A percentile compares a stretch with the other conserved stretches of the same genome.
Conservation (phyloP, 2,797 vertebrate genomes). For the Typhlichthys eigenmanni region DNA sequence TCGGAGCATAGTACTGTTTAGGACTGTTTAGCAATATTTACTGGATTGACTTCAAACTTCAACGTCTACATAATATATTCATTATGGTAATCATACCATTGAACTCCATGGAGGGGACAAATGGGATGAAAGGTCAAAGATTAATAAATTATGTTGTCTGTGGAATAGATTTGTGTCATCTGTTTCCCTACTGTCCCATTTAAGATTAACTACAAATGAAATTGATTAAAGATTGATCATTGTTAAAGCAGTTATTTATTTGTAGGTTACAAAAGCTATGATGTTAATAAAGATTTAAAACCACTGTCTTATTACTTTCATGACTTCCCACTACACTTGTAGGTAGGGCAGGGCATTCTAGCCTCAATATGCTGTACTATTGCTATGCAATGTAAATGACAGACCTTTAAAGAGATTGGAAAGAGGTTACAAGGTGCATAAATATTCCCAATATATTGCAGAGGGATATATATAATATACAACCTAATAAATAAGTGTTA, state of each 20-base stretch:
- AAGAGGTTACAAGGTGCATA: no score
- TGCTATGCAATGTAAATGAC: no score
- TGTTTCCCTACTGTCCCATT: slow-evolving; percentile 11
- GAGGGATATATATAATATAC: no score
- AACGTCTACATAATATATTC: not conserved
- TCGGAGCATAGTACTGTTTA: no score
- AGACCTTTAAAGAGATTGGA: no score
- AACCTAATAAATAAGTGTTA: no score
- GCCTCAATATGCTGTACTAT: no score
- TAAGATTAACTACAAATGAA: slow-evolving; percentile 26
- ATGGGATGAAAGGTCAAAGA: not conserved
- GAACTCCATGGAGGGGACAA: not conserved
- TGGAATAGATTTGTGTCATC: slow-evolving; percentile 14
- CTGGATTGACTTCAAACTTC: not conserved
- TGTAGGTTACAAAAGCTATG: slow-evolving; percentile 66
- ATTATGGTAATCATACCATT: slow-evolving; percentile 27
- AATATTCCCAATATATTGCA: no score
- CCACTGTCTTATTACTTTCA: not conserved
- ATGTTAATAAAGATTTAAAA: slow-evolving; percentile 74
- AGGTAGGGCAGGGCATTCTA: no score
- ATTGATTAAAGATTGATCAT: slow-evolving; percentile 39
- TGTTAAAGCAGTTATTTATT: slow-evolving; percentile 68
- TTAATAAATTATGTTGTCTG: not conserved
- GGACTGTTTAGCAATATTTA: no score
- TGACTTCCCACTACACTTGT: not conserved